Conservation (phyloP, 1,140 invertebrate species). For the Lanistes nyassanus region DNA sequence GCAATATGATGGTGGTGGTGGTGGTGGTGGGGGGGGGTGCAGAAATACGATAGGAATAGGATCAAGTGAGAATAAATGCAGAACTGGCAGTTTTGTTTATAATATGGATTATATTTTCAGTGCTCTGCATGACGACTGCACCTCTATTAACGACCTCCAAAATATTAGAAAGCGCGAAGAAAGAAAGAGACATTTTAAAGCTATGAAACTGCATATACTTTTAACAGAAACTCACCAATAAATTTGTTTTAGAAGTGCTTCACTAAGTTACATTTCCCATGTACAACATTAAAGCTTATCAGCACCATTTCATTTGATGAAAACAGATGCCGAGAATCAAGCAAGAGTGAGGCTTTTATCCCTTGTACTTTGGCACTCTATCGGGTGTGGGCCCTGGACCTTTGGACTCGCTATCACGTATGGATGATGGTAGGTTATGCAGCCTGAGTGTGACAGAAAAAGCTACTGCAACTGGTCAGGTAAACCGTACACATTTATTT, state of each 20-base stretch:
- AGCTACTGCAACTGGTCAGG: too few species aligned
- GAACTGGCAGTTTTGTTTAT: too few species aligned
- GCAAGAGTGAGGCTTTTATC: slow-evolving; percentile 49
- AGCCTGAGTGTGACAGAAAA: neutral
- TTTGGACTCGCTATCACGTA: slow-evolving; percentile 40
- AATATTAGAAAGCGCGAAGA: too few species aligned
- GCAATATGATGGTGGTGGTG: neutral
- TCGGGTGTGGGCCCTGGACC: slow-evolving; percentile 38
- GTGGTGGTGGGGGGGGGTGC: neutral
- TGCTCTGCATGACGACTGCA: too few species aligned
- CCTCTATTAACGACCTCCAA: too few species aligned
- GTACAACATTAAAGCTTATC: neutral
- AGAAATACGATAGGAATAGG: too few species aligned
- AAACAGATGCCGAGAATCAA: slow-evolving; percentile 52
- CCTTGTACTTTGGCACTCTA: slow-evolving; percentile 49
- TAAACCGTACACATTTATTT: too few species aligned
- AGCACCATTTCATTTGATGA: neutral
- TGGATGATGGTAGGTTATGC: slow-evolving; percentile 40
- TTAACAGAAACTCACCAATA: neutral
- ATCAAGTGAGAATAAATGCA: too few species aligned
- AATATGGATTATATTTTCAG: too few species aligned
- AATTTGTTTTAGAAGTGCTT: neutral
- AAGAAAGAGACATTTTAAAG: neutral
- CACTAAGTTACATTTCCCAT: neutral
- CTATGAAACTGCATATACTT: neutral